A percentile compares a stretch with the other conserved stretches of the same genome.
phyloP scores from a whole-genome alignment of 2,888 invertebrate genomes.

The Glyphotaelius pellucidus region DNA sequence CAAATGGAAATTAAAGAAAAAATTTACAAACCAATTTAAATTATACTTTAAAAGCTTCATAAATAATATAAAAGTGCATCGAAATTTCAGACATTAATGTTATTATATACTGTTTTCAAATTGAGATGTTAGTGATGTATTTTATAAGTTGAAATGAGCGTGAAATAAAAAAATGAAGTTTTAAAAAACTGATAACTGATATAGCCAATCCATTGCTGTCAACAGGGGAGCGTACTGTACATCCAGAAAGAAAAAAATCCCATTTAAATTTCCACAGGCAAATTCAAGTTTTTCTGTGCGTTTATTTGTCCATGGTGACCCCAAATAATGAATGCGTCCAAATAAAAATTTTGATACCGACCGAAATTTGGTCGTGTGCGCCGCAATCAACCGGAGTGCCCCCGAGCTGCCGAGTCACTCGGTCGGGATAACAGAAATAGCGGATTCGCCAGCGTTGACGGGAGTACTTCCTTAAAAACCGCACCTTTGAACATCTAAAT shows the following conservation, averaged over 20 bases:
- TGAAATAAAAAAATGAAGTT: not conserved
- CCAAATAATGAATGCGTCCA: not conserved
- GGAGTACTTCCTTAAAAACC: conserved; percentile 2
- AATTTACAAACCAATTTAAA: not conserved
- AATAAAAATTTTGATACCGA: not conserved
- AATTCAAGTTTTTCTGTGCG: not conserved
- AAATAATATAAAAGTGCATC: not conserved
- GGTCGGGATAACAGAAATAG: not conserved
- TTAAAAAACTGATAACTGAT: not conserved
- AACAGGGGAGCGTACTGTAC: not conserved
- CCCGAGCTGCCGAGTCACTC: not conserved
- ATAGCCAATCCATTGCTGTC: not conserved
- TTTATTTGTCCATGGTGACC: not conserved
- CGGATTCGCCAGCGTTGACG: not conserved
- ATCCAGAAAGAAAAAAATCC: not conserved
- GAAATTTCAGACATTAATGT: not conserved
- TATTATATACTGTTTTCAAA: not conserved
- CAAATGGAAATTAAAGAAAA: not conserved
- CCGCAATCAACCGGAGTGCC: not conserved
- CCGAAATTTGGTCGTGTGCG: not conserved
- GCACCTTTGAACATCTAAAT: conserved; percentile 2
- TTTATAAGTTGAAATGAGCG: not conserved
- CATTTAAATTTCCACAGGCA: not conserved
- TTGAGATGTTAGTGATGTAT: not conserved
- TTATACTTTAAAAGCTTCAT: not conserved